phyloP scores from a whole-genome alignment of 2,797 vertebrate species.

The Chloroceryle amazona region DNA sequence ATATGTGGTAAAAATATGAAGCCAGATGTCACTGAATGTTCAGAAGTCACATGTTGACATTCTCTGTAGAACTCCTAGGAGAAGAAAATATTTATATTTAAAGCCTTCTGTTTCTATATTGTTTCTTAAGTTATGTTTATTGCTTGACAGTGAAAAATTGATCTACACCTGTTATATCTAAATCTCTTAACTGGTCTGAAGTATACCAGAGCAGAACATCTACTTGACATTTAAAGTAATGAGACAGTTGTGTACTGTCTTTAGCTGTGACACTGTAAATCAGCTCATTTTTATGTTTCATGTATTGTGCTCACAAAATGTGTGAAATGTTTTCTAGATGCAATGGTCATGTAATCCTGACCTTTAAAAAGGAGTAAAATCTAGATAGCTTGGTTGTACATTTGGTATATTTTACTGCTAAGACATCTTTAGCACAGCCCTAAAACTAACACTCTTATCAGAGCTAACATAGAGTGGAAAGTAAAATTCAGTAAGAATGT shows the following conservation, averaged over 20 bases:
- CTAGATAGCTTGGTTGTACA: neutral
- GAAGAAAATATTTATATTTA: neutral
- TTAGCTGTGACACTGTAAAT: neutral
- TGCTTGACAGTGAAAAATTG: conserved; percentile 4
- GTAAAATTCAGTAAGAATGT: neutral
- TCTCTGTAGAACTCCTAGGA: neutral
- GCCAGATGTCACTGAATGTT: neutral
- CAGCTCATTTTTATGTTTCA: conserved; percentile 5
- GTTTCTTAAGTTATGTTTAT: conserved; percentile 11
- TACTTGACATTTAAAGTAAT: conserved; percentile 19
- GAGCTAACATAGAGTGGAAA: neutral
- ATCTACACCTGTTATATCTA: neutral
- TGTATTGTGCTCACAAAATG: neutral
- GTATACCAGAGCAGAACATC: neutral
- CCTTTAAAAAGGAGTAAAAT: conserved; percentile 16
- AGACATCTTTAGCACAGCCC: conserved; percentile 26
- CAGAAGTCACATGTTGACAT: neutral
- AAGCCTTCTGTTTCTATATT: neutral
- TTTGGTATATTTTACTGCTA: conserved; percentile 1
- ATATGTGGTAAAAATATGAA: neutral
- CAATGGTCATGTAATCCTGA: neutral
- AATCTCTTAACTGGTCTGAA: neutral
- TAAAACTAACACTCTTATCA: conserved; percentile 11
- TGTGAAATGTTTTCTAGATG: neutral
- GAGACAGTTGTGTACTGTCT: neutral